These are phyloP conservation scores for Cyphomyrus plagiostoma DNA, from an alignment of 2,113 vertebrate species.

Conservation along the genomic window DNA sequence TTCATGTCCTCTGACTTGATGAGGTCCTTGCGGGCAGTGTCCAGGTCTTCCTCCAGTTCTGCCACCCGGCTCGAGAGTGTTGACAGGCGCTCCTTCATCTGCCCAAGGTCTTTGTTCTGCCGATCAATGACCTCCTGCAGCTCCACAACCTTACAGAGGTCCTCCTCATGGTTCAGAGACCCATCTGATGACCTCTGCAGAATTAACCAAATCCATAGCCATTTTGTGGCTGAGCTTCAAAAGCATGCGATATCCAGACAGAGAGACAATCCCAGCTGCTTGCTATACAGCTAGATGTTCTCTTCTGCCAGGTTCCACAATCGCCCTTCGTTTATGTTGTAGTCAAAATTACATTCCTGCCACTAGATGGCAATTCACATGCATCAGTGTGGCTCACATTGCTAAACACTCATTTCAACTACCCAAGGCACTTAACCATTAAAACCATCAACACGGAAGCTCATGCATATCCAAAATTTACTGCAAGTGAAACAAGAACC, in stretches of 20 bases:
- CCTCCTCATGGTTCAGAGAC: conserved; percentile 79
- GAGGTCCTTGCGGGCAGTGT: conserved; percentile 90
- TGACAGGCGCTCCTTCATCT: conserved; percentile 91
- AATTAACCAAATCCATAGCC: background rate
- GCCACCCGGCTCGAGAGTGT: conserved; percentile 70
- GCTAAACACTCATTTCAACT: background rate
- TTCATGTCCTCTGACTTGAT: conserved; percentile 91
- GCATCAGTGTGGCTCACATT: background rate
- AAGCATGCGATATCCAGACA: background rate
- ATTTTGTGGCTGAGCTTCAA: background rate
- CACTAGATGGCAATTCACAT: conserved; percentile 16
- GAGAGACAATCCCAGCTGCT: background rate
- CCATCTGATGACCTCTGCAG: conserved; percentile 79
- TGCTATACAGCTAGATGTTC: background rate
- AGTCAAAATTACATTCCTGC: background rate
- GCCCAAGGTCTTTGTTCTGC: conserved; percentile 78
- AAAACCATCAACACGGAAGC: background rate
- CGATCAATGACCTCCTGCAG: conserved; percentile 86
- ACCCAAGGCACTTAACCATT: background rate
- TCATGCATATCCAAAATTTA: too few species aligned
- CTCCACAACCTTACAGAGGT: conserved; percentile 72
- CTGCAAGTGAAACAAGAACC: background rate
- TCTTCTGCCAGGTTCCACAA: background rate
- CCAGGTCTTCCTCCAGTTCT: conserved; percentile 92
- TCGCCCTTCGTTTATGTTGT: background rate